Evolutionary conservation across 2,888 invertebrate genomes (phyloP), one percentile per base, ranked within the genome.

Genomic region (Drosophila lutescens): DNA sequence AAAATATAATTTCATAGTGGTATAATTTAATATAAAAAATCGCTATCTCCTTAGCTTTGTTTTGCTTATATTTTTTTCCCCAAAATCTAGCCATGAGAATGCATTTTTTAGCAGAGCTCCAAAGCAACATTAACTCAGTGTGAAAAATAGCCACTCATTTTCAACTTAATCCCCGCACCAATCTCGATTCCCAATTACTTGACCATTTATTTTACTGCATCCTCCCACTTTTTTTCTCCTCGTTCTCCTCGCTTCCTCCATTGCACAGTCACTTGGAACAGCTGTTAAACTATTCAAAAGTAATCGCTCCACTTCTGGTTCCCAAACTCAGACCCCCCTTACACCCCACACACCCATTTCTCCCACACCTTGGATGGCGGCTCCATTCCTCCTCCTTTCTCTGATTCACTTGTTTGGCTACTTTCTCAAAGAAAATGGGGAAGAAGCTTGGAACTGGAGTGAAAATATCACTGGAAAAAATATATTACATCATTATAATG

Each of bases 141-240:
- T 34, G 46, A 61, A 51, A 62, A 61, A 46, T 23, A 51, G 50
- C 60, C 60, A 60, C 62, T 63, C 62, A 63, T 63, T 63, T 63
- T 63, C 62, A 63, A 60, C 62, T 63, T 50, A 63, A 63, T 63
- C 60, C 49, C 61, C 60, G 62, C 43, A 43, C 61, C 60, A 63
- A 63, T 63, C 62, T 63, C 62, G 49, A 63, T 63, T 60, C 62
- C 49, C 62, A 63, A 63, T 63, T 63, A 63, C 62, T 60, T 63
- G 62, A 63, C 62, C 62, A 63, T 63, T 63, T 63, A 63, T 63
- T 63, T 63, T 63, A 60, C 62, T 60, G 61, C 62, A 60, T 60
- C 60, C 47, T 23, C 57, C 58, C 15, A 34, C 26, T n/a, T 56
- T 17, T 1, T 30, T 26, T 23, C 20, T 2, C 1, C 20, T 23